Evolutionary conservation across 53 echinoderm and acorn worm genomes (phyloP).

Genomic region (Crossaster papposus): DNA sequence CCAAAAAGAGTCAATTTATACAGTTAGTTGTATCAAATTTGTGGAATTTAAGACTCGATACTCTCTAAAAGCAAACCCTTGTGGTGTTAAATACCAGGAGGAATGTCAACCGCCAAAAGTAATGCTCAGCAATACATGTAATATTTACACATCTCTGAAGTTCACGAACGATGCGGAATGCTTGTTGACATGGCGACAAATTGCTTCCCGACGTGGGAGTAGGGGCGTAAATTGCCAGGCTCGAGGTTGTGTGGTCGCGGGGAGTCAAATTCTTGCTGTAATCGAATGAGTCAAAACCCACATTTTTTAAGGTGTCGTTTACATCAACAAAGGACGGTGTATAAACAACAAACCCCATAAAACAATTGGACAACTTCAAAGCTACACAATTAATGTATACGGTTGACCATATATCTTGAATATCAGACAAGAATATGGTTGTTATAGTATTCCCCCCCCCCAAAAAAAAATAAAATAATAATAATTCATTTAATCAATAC

Average conservation of each 20-base stretch:
- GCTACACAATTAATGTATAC: neutral
- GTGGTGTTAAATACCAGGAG: constrained; percentile 4
- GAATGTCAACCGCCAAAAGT: constrained; percentile 19
- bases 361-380: neutral
- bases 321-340: constrained; percentile 9
- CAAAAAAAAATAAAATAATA: no score
- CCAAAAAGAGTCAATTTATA: constrained; percentile 1
- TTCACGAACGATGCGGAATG: constrained; percentile 60
- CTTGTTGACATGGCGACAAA: constrained; percentile 34
- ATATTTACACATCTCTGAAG: constrained; percentile 32
- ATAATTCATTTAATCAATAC: no score
- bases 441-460: no score
- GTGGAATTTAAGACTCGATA: constrained; percentile 1
- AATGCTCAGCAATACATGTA: neutral
- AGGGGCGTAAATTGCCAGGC: constrained; percentile 16
- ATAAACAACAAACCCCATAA: neutral
- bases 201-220: constrained; percentile 40
- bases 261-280: constrained; percentile 34
- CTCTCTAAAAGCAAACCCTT: constrained; percentile 19
- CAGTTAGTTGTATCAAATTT: constrained; percentile 26
- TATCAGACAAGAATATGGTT: neutral
- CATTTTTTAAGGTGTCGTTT: constrained; percentile 19
- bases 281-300: constrained; percentile 5
- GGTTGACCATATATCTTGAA: neutral
- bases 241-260: neutral